Evolutionary conservation across 2,113 vertebrate genomes (phyloP).

Genomic region (Poeciliopsis occidentalis): DNA sequence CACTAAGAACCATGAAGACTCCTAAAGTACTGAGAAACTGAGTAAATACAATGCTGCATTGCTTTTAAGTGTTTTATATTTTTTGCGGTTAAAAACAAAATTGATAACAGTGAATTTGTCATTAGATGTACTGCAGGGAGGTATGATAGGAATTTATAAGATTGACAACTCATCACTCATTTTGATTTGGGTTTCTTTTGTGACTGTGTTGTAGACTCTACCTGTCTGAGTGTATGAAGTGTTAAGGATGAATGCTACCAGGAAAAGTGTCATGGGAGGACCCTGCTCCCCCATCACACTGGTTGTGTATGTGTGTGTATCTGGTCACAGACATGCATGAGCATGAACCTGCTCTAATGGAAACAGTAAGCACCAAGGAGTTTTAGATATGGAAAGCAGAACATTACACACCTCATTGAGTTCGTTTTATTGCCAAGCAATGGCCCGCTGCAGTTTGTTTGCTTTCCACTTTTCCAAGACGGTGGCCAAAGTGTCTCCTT

Average conservation of each 20-base stretch:
- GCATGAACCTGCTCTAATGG: conserved; percentile 34
- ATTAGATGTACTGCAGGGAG: background rate
- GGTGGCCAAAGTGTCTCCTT: conserved; percentile 46
- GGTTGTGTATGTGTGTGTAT: background rate
- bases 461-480: conserved; percentile 68
- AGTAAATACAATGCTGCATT: background rate
- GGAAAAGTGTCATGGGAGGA: background rate
- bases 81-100: background rate
- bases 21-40: background rate
- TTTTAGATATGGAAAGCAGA: conserved; percentile 68
- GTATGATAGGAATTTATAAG: background rate
- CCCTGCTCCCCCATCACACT: conserved; percentile 18
- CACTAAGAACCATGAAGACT: background rate
- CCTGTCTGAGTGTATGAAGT: background rate
- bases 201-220: background rate
- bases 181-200: background rate
- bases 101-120: background rate
- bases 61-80: background rate
- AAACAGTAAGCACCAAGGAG: conserved; percentile 51
- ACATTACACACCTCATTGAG: conserved; percentile 70
- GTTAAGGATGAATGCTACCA: background rate
- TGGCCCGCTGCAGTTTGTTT: conserved; percentile 65
- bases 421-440: conserved; percentile 73
- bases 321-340: background rate
- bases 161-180: background rate